Base-by-base conservation (phyloP, 2,888 invertebrate genomes). In the Agrochola lota region DNA sequence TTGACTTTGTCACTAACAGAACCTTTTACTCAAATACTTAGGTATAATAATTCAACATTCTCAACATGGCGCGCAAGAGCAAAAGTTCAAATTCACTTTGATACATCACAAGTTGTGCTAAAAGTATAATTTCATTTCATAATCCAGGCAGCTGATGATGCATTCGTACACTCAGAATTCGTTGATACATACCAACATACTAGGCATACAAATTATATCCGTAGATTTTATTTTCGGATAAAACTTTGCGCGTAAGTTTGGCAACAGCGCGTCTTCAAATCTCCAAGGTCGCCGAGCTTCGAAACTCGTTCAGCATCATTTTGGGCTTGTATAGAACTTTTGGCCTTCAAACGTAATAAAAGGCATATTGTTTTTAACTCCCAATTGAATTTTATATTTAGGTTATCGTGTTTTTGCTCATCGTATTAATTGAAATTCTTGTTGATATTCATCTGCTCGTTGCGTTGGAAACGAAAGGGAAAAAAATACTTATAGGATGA, bases 241-340 rank as follows among this genome's bases (percentile, higher is more conserved):
- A 62, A 64, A 64, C 73, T 62, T 59, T 46, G 59, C 15, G 17
- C 35, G 57, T 55, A 76, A 73, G 83, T 73, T 67, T 83, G 86
- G 86, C 83, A 83, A 86, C 83, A 20, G 23, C 83, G 86, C 83
- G 30, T 86, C 83, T 57, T 71, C 67, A 59, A 59, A 70, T 20
- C 15, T 67, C 46, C 86, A 86, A 83, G 83, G 83, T 73, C 11
- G n/a, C 12, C 83, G 72, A 64, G 86, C 46, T 77, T 63, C 26
- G 23, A 73, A 83, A 86, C 83, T 83, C 30, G 83, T 82, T 85
- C 46, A n/a, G 40, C 64, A 26, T 67, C 62, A 81, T 77, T 85
- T 83, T 77, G 59, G 57, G 26, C 72, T 46, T 52, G 49, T 40
- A 20, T 23, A 52, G 49, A 69, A 46, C 59, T 35, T 59, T 59